A percentile compares a stretch with the other conserved stretches of the same genome.
phyloP scores from a whole-genome alignment of 2,888 invertebrate genomes.

The Zele albiditarsus region DNA sequence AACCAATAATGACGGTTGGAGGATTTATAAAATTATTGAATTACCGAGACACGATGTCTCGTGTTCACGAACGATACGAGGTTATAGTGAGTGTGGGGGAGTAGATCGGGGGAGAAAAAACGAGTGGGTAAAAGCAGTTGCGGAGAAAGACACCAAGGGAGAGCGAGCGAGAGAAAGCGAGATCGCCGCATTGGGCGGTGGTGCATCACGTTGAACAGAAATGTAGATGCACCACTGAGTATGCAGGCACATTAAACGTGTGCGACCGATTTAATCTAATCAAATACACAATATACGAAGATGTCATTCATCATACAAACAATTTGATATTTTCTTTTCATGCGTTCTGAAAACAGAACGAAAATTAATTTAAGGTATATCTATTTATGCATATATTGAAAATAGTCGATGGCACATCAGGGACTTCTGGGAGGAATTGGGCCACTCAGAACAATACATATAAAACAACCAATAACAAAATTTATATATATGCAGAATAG shows the following conservation, averaged over 20 bases:
- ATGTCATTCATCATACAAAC: slow-evolving; percentile 28
- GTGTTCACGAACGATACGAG: slow-evolving; percentile 20
- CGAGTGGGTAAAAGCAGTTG: slow-evolving; percentile 1
- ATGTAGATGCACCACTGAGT: slow-evolving; percentile 12
- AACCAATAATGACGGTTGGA: neutral
- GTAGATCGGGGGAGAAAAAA: slow-evolving; percentile 15
- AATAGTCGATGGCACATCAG: too few species aligned
- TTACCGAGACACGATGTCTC: slow-evolving; percentile 39
- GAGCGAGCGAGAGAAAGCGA: slow-evolving; percentile 44
- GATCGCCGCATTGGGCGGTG: slow-evolving; percentile 58
- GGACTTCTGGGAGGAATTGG: too few species aligned
- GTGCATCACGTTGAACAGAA: slow-evolving; percentile 48
- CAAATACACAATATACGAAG: slow-evolving; percentile 34
- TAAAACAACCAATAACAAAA: too few species aligned
- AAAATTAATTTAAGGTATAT: too few species aligned
- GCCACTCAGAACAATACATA: too few species aligned
- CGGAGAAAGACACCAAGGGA: slow-evolving; percentile 25
- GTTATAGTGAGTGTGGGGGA: slow-evolving; percentile 12
- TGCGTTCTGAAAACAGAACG: neutral
- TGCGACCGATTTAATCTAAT: slow-evolving; percentile 41
- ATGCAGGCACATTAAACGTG: slow-evolving; percentile 40
- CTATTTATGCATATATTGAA: too few species aligned
- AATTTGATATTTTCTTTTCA: slow-evolving; percentile 27
- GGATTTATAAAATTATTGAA: slow-evolving; percentile 46
- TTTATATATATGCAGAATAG: neutral